Conservation (phyloP, 2,888 invertebrate species). For the Eupeodes latifasciatus region DNA sequence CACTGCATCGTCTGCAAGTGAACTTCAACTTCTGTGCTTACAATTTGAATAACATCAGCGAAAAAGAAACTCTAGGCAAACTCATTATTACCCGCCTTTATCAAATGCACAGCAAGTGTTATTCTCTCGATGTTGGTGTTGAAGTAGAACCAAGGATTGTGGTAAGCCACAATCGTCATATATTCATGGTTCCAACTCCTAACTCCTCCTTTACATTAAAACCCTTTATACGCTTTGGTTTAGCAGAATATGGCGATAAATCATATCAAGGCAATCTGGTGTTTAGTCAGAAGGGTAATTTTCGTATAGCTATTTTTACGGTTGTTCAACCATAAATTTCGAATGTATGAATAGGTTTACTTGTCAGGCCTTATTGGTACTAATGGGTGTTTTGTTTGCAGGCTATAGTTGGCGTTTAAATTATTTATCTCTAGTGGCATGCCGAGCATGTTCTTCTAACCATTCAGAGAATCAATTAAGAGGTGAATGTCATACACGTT, state of each 20-base stretch:
- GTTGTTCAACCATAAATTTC: conserved; percentile 32
- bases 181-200: conserved; percentile 1
- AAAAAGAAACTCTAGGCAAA: conserved; percentile 57
- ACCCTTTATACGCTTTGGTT: background rate
- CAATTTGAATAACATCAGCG: background rate
- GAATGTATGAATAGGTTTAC: conserved; percentile 31
- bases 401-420: conserved; percentile 17
- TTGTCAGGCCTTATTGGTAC: conserved; percentile 30
- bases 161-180: conserved; percentile 24
- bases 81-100: conserved; percentile 62
- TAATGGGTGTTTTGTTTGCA: conserved; percentile 50
- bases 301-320: conserved; percentile 27
- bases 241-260: conserved; percentile 37
- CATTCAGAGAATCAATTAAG: conserved; percentile 24
- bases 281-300: conserved; percentile 30
- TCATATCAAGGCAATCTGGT: conserved; percentile 56
- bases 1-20: conserved; percentile 50
- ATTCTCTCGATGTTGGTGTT: background rate
- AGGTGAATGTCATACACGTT: conserved; percentile 25
- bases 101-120: conserved; percentile 48
- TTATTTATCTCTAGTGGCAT: conserved; percentile 37
- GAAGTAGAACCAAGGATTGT: conserved; percentile 16
- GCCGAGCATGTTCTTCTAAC: conserved; percentile 14
- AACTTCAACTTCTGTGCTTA: conserved; percentile 41
- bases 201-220: background rate